These are phyloP conservation scores for Brachypteracias leptosomus DNA, from an alignment of 2,113 vertebrate genomes.

Conservation along the genomic window DNA sequence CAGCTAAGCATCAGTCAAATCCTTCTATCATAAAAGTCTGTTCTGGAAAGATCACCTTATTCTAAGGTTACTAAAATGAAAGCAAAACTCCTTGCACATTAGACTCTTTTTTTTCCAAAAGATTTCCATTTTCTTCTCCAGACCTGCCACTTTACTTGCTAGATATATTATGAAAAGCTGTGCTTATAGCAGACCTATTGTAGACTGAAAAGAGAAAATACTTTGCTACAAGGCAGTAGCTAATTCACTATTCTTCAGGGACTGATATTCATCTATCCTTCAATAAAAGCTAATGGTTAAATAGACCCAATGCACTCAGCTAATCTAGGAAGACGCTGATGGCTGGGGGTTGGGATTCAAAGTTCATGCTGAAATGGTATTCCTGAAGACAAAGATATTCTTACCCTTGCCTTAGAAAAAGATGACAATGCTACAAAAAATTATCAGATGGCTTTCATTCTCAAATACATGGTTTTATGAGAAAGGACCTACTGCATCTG, in stretches of 20 bases:
- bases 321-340: conserved; percentile 72
- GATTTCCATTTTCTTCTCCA: conserved; percentile 66
- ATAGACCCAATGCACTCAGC: conserved; percentile 74
- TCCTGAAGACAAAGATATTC: conserved; percentile 57
- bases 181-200: conserved; percentile 67
- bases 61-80: conserved; percentile 45
- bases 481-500: neutral
- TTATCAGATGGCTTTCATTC: neutral
- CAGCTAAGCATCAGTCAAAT: neutral
- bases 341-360: conserved; percentile 64
- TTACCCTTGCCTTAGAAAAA: conserved; percentile 52
- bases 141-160: conserved; percentile 40
- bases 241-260: conserved; percentile 76
- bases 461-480: neutral
- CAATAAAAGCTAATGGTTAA: conserved; percentile 76
- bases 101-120: conserved; percentile 42
- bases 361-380: conserved; percentile 44
- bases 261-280: conserved; percentile 72
- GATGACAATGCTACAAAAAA: conserved; percentile 32
- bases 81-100: conserved; percentile 8
- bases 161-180: conserved; percentile 58
- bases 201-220: conserved; percentile 66
- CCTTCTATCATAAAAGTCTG: conserved; percentile 18
- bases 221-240: conserved; percentile 71
- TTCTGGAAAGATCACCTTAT: conserved; percentile 43